Evolutionary conservation across 2,113 vertebrate species (phyloP), one percentile per base, ranked within the genome.

Genomic region (Cavia porcellus): DNA sequence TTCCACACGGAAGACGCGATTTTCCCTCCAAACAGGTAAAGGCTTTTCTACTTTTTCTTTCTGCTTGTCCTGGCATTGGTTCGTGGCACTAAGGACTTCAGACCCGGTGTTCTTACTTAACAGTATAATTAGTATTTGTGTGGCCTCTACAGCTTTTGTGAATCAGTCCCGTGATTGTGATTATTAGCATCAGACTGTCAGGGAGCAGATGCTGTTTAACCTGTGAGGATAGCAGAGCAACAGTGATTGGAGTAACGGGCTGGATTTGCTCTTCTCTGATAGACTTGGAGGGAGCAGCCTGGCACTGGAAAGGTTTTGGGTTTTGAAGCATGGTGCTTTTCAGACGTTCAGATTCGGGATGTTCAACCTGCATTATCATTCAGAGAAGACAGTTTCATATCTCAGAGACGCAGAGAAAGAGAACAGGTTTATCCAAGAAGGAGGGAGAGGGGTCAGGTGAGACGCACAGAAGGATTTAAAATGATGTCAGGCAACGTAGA

Each of bases 21-120:
- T 62, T 96, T 98, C 32, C 94, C 98, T 47, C 95, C 96, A 7
- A 81, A 97, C 97, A 99, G 99, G 98, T 98, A 98, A 2, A 4
- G 47, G 0, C 14, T 42, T 9, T 20, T 42, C 74, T 75, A 0
- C 64, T 81, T 95, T 47, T 35, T 28, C 82, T 11, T 92, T 83
- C 88, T 38, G 75, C 77, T 94, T 8, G n/a, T 84, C 14, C 2
- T 0, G 45, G 38, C 7, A 1, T 80, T 42, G 17, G 24, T 47
- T 68, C 66, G 50, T 50, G 96, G 94, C 38, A 7, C 3, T 9
- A 14, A 72, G 19, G 55, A 4, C 81, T 96, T 91, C 84, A 59
- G 35, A 30, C 8, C 47, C 86, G 86, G 68, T 32, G 47, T 22
- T 87, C 91, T 89, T 94, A 86, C 81, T 62, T 88, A 25, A 80